A percentile compares a stretch with the other conserved stretches of the same genome.
phyloP scores from a whole-genome alignment of 2,113 vertebrate species.

The Quiscalus mexicanus region DNA sequence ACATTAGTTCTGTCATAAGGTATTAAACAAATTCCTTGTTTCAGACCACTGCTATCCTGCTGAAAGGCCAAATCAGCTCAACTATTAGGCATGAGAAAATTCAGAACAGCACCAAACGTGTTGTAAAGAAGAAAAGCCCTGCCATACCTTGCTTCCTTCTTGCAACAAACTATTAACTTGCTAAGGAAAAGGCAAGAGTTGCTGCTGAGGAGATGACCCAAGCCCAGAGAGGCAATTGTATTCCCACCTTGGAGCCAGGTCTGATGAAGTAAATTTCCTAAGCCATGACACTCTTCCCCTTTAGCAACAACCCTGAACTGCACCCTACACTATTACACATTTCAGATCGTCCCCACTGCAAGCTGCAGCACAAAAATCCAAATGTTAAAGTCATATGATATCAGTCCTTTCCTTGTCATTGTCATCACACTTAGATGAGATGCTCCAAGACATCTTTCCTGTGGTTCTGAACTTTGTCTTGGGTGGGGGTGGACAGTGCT shows the following conservation, averaged over 20 bases:
- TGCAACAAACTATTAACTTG: neutral
- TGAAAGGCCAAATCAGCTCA: neutral
- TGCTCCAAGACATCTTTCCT: neutral
- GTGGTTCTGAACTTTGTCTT: neutral
- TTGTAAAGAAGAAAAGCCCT: neutral
- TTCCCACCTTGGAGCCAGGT: neutral
- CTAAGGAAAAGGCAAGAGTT: neutral
- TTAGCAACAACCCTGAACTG: neutral
- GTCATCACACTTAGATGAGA: neutral
- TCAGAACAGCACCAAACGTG: accelerated
- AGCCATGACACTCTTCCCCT: neutral
- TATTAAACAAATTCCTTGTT: constrained; percentile 5
- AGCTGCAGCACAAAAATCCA: neutral
- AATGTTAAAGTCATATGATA: neutral
- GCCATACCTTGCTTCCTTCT: neutral
- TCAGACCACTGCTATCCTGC: neutral
- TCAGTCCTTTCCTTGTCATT: neutral
- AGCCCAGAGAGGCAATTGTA: neutral
- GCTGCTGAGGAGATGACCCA: neutral
- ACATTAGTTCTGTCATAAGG: neutral
- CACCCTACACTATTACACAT: neutral
- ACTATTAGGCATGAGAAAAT: neutral
- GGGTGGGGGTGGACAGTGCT: neutral
- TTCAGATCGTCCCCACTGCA: neutral
- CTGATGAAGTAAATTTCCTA: neutral